Conservation (phyloP, 1,140 invertebrate genomes). For the Aphelenchoides besseyi region DNA sequence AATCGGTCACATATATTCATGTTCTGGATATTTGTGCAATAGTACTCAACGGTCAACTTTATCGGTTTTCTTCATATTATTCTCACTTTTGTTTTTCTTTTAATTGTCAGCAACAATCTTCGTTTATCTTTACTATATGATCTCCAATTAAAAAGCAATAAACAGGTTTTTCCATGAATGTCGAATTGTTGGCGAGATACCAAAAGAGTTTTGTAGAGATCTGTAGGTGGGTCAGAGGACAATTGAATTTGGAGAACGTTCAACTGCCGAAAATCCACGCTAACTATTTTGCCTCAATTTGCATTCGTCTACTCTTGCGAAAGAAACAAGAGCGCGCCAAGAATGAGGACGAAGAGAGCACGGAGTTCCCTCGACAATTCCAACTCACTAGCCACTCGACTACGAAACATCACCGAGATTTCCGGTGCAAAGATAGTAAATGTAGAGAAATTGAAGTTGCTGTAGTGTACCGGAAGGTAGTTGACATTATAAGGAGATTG, state of each 20-base stretch:
- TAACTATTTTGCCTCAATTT: not conserved
- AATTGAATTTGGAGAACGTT: not conserved
- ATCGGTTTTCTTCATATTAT: not conserved
- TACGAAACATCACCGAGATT: not conserved
- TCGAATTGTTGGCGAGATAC: not conserved
- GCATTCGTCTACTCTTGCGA: not conserved
- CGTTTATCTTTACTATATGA: not conserved
- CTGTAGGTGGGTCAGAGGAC: not conserved
- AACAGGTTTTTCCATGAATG: not conserved
- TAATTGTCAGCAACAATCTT: not conserved
- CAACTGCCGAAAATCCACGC: not conserved
- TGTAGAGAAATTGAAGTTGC: not conserved
- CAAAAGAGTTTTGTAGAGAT: not conserved
- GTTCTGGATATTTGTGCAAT: slow-evolving; percentile 44
- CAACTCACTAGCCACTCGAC: not conserved
- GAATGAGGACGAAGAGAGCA: not conserved
- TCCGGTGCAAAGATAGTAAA: not conserved
- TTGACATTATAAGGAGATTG: not conserved
- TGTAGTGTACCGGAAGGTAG: not conserved
- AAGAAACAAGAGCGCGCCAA: not conserved
- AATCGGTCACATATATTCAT: slow-evolving; percentile 45
- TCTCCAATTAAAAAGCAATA: not conserved
- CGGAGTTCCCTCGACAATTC: not conserved
- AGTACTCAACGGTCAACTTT: not conserved
- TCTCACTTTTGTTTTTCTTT: not conserved